A percentile compares a stretch with the other conserved stretches of the same genome.
Evolutionary conservation across 2,888 invertebrate species (phyloP).

Genomic region (Hydraecia micacea): DNA sequence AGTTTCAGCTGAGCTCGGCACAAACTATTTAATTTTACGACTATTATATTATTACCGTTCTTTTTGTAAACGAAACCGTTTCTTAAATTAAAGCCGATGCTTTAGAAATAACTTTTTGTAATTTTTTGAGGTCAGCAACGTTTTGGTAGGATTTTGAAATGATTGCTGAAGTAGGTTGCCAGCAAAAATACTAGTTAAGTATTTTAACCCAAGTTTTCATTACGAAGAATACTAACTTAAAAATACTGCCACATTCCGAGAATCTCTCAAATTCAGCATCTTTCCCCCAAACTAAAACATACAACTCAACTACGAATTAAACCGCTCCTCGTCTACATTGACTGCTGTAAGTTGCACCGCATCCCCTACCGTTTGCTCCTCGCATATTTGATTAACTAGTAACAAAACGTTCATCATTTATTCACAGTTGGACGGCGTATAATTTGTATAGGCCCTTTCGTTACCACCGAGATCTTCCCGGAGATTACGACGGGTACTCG

Average conservation of each 20-base stretch:
- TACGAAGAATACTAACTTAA: background rate
- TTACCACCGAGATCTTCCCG: conserved; percentile 51
- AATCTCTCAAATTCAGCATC: conserved; percentile 6
- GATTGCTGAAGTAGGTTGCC: background rate
- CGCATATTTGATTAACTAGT: conserved; percentile 68
- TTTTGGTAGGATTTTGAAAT: conserved; percentile 6
- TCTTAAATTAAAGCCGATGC: conserved; percentile 26
- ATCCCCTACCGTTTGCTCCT: conserved; percentile 59
- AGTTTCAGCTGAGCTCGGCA: conserved; percentile 44
- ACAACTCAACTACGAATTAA: conserved; percentile 29
- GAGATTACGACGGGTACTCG: conserved; percentile 62
- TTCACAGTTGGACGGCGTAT: conserved; percentile 66
- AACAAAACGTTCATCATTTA: conserved; percentile 70
- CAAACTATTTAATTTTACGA: conserved; percentile 57
- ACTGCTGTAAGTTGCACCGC: conserved; percentile 52
- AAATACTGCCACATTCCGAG: conserved; percentile 9
- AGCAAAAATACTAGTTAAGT: background rate
- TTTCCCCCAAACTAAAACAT: conserved; percentile 4
- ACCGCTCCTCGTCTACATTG: conserved; percentile 3
- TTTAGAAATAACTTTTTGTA: background rate
- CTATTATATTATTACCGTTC: conserved; percentile 36
- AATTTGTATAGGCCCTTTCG: conserved; percentile 70
- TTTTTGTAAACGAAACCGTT: conserved; percentile 29
- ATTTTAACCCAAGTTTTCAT: background rate
- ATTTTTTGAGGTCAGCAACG: background rate